phyloP scores from a whole-genome alignment of 2,888 invertebrate species.

The Tenodera sinensis region DNA sequence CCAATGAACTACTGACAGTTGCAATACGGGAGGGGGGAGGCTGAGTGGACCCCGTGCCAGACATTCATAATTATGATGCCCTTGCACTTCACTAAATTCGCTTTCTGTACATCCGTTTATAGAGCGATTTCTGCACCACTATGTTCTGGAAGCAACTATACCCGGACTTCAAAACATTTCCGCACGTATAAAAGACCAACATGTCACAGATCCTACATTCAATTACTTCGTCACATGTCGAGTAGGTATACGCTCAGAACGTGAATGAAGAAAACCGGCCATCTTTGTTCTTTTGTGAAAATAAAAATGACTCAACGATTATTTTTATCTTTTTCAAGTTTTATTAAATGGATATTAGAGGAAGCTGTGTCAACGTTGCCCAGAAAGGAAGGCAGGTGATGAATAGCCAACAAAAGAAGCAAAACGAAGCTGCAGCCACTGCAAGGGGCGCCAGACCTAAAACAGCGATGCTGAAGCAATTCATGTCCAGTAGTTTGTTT shows the following conservation, averaged over 20 bases:
- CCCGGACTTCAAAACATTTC: too few relatives aligned
- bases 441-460: neutral
- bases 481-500: neutral
- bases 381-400: neutral
- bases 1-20: too few relatives aligned
- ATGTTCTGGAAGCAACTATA: too few relatives aligned
- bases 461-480: neutral
- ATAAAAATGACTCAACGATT: neutral
- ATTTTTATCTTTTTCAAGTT: neutral
- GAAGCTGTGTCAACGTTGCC: neutral
- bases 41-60: too few relatives aligned
- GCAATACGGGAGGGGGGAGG: too few relatives aligned
- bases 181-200: too few relatives aligned
- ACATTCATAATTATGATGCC: too few relatives aligned
- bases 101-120: too few relatives aligned
- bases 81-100: too few relatives aligned
- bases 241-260: neutral
- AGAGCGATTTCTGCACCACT: too few relatives aligned
- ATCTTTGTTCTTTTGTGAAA: neutral
- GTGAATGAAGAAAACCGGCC: neutral
- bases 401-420: neutral
- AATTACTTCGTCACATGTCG: neutral
- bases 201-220: too few relatives aligned
- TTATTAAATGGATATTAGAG: neutral
- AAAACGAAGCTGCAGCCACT: neutral